Evolutionary conservation across 2,797 vertebrate genomes (phyloP).

Genomic region (Cyprinodon diabolis): DNA sequence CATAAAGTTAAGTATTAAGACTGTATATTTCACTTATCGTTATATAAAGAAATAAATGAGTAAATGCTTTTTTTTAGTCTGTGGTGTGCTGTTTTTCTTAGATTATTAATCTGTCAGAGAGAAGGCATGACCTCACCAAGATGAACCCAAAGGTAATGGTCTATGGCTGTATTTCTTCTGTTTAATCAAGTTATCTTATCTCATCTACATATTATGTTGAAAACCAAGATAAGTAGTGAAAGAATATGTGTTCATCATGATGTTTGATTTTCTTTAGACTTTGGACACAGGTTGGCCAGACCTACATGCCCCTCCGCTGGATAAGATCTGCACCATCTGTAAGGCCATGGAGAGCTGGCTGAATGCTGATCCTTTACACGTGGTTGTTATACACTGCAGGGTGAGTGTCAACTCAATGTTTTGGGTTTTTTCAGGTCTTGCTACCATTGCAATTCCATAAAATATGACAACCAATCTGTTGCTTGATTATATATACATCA

Average conservation of each 20-base stretch:
- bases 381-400: conserved; percentile 95
- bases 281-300: conserved; percentile 97
- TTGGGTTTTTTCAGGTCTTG: not conserved
- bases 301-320: conserved; percentile 91
- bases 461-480: not conserved
- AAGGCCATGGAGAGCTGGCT: conserved; percentile 97
- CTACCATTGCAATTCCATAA: not conserved
- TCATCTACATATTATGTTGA: not conserved
- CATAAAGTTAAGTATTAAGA: not conserved
- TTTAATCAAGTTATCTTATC: conserved; percentile 15
- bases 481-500: not conserved
- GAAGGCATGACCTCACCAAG: conserved; percentile 89
- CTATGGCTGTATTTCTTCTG: not conserved
- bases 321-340: conserved; percentile 96
- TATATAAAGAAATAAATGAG: not conserved
- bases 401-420: conserved; percentile 72
- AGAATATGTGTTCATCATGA: conserved; percentile 9
- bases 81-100: conserved; percentile 59
- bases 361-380: conserved; percentile 87
- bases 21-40: conserved; percentile 3
- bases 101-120: conserved; percentile 97
- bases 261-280: conserved; percentile 78
- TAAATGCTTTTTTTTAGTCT: conserved; percentile 16
- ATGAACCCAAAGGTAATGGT: conserved; percentile 92
- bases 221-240: not conserved